Evolutionary conservation across 2,113 vertebrate genomes (phyloP).

Genomic region (Syngnathoides biaculeatus): DNA sequence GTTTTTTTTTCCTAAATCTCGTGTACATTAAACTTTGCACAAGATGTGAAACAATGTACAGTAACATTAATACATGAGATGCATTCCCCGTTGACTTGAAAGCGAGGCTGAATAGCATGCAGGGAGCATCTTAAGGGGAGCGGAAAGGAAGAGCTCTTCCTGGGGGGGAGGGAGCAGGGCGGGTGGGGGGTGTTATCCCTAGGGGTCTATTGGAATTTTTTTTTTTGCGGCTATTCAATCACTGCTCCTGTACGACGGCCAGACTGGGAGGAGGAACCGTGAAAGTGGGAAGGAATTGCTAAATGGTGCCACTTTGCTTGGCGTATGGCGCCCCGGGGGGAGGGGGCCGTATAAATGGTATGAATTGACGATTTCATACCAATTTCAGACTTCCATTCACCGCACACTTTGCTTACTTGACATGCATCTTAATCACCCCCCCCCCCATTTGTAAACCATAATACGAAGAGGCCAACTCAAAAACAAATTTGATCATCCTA

Average conservation of each 20-base stretch:
- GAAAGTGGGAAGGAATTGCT: constrained; percentile 78
- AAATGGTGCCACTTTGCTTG: constrained; percentile 64
- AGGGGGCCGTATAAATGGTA: constrained; percentile 55
- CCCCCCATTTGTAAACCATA: too few species aligned
- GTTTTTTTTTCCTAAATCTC: too few species aligned
- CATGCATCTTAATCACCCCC: not conserved
- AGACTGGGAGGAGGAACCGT: constrained; percentile 72
- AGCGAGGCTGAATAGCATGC: constrained; percentile 11
- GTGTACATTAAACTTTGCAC: too few species aligned
- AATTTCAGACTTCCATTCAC: constrained; percentile 62
- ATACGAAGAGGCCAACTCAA: too few species aligned
- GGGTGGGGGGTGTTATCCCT: constrained; percentile 65
- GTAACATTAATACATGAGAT: too few species aligned
- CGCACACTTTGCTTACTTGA: constrained; percentile 62
- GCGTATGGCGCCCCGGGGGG: constrained; percentile 63
- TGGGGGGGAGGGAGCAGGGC: constrained; percentile 63
- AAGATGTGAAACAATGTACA: too few species aligned
- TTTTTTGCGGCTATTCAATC: constrained; percentile 71
- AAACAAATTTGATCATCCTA: too few species aligned
- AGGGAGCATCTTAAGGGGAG: constrained; percentile 20
- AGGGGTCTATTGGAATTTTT: constrained; percentile 72
- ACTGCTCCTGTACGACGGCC: constrained; percentile 46
- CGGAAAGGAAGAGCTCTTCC: constrained; percentile 50
- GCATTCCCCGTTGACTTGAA: too few species aligned
- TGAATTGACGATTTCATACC: constrained; percentile 79